Evolutionary conservation across 2,797 vertebrate genomes (phyloP).

Genomic region (Chloroceryle inda): DNA sequence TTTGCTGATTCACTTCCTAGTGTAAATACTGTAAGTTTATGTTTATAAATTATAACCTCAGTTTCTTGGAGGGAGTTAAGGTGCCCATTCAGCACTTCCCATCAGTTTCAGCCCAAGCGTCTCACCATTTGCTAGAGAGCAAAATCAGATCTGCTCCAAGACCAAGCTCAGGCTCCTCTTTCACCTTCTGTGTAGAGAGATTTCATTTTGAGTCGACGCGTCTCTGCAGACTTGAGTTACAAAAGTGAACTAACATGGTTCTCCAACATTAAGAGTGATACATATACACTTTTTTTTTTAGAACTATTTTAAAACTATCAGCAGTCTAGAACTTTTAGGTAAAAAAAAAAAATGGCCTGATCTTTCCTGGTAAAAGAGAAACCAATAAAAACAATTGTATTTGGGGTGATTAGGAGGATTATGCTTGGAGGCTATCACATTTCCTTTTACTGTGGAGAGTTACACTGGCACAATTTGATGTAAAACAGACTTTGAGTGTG

Average conservation of each 20-base stretch:
- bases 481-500: fast-evolving
- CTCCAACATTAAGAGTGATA: neutral
- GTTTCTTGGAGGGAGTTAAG: neutral
- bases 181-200: neutral
- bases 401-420: neutral
- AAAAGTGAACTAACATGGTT: neutral
- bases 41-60: neutral
- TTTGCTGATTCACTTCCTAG: neutral
- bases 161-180: neutral
- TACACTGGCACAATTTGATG: neutral
- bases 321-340: neutral
- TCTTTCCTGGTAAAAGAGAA: neutral
- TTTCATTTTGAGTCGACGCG: fast-evolving
- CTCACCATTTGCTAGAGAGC: neutral
- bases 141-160: neutral
- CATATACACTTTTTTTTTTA: neutral
- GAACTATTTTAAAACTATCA: neutral
- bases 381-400: neutral
- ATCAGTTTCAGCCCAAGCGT: neutral
- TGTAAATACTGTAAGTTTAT: neutral
- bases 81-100: neutral
- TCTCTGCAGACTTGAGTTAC: neutral
- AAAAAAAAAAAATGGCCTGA: neutral
- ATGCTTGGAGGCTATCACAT: fast-evolving
- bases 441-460: neutral